Evolutionary conservation across 2,113 vertebrate genomes (phyloP).

Genomic region (Galbula dea): DNA sequence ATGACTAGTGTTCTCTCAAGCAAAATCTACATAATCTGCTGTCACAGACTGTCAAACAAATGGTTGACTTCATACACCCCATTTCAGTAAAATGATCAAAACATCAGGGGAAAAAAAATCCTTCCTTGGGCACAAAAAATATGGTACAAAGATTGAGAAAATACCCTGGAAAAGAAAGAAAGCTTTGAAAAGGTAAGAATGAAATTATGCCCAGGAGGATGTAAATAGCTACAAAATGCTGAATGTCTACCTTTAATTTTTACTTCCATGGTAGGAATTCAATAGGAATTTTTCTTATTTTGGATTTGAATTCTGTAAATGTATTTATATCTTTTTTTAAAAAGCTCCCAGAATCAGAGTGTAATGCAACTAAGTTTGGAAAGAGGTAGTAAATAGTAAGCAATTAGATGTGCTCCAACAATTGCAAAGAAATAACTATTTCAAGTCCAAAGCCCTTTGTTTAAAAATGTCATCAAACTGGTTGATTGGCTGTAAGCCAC

Average conservation of each 20-base stretch:
- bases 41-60: slow-evolving; percentile 75
- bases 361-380: not conserved
- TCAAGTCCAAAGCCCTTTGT: not conserved
- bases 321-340: not conserved
- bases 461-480: not conserved
- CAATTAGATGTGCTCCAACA: not conserved
- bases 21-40: slow-evolving; percentile 75
- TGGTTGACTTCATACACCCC: slow-evolving; percentile 68
- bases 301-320: not conserved
- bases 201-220: not conserved
- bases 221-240: not conserved
- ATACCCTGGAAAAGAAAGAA: not conserved
- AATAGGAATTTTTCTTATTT: not conserved
- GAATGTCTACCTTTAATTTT: not conserved
- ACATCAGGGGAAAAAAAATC: slow-evolving; percentile 23
- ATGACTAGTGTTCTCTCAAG: slow-evolving; percentile 59
- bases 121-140: not conserved
- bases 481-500: not conserved
- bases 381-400: not conserved
- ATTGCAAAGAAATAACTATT: not conserved
- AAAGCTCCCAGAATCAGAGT: not conserved
- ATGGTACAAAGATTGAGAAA: not conserved
- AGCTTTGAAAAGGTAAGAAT: not conserved
- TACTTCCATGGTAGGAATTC: not conserved
- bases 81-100: slow-evolving; percentile 70